Base-by-base conservation (phyloP, 2,888 invertebrate genomes). In the Andricus quercusramuli region DNA sequence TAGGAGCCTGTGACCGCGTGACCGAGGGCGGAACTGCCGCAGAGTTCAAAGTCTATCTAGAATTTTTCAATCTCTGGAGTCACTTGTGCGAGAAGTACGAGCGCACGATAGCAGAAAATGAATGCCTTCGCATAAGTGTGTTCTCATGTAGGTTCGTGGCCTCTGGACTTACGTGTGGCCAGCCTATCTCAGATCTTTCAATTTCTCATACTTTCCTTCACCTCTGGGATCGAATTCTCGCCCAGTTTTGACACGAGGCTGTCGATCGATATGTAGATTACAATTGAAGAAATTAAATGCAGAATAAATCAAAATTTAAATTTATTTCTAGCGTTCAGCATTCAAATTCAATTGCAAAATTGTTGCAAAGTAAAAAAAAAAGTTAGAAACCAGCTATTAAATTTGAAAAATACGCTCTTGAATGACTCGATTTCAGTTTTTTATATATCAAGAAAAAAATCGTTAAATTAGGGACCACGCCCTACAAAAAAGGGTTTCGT, bases 141-240 rank as follows among this genome's bases (percentile, higher is more conserved):
- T 90, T 91, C 88, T 82, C 89, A 86, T 89, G 88, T 89, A 86
- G 85, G 85, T 83, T 37, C 85, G 74, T 82, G 81, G 80, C 89
- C 77, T 79, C 79, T 82, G 86, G 81, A 84, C 86, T 86, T 84
- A 86, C 86, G 85, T 82, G 79, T 66, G 81, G 81, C 77, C 67
- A 80, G 77, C 80, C 84, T 91, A 90, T 90, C 90, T 88, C 78
- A 83, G 88, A 91, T 90, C 91, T 91, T 91, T 90, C 90, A 90
- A 91, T 91, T 90, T 88, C 88, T 90, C 89, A 88, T 89, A 88
- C 87, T 88, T 89, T 86, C 85, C 80, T 79, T 80, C 79, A 32
- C 47, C 37, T 66, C 41, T 25, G 66, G 81, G 86, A 87, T 86
- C 85, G 83, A 86, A 86, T 85, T 80, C 25, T 62, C 62, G 79